Evolutionary conservation across 1,140 invertebrate species (phyloP), one percentile per base, ranked within the genome.

Genomic region (Dermatophagoides farinae): DNA sequence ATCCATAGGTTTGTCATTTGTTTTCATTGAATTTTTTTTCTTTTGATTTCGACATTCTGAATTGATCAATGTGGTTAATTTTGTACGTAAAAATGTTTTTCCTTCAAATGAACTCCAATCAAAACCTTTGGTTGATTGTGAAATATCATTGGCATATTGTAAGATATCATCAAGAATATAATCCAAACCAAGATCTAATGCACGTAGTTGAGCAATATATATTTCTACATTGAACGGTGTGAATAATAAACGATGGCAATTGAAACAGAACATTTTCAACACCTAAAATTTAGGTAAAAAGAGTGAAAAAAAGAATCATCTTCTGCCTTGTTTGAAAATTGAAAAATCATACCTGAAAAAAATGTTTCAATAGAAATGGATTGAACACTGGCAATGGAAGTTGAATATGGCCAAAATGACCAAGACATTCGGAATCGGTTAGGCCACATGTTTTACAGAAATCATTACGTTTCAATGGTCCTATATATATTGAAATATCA

Each of bases 331-430:
- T 38, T 20, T 46, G 16, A 39, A n/a, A 20, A 20, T 5, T 41
- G 4, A 53, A 20, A 47, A 20, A 64, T 65, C 60, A 5, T 67
- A 82, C 80, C 74, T 70, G 82, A 74, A 71, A 80, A 16, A 93
- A 74, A 46, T 77, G 75, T 69, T 82, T 83, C 51, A 86, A 83
- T 68, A 91, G 88, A 38, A 97, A 66, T 5, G 93, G 91, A 78
- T 97, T 97, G 46, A 89, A 82, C 0, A 92, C 83, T 9, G 87
- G 80, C 5, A 96, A 71, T 4, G 88, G 86, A n/a, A 99, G 73
- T 61, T 84, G 82, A 62, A 98, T 93, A 68, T 96, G 87, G 0
- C 93, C 93, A 74, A 92, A 84, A 73, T 99, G 95, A 5, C 95
- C 93, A 0, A 82, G 79, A 73, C 93, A 98, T 61, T 80, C 74